Conservation (phyloP, 2,797 vertebrate species). For the Pseudochromis fuscus region DNA sequence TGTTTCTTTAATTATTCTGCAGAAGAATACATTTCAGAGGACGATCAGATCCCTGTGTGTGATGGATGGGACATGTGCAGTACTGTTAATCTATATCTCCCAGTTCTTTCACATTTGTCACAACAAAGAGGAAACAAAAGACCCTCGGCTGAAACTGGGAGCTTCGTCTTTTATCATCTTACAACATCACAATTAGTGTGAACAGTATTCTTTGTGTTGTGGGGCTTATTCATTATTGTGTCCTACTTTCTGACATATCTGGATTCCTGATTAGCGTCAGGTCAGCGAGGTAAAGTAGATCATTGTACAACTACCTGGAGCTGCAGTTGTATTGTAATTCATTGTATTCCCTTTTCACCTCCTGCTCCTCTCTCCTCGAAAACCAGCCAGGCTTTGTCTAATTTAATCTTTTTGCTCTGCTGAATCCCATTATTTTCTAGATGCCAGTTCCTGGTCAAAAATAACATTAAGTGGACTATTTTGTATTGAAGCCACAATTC, state of each 20-base stretch:
- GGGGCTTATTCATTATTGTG: conserved; percentile 17
- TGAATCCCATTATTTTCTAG: conserved; percentile 16
- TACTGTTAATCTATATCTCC: no score
- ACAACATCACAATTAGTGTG: conserved; percentile 9
- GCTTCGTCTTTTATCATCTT: neutral
- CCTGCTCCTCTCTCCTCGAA: neutral
- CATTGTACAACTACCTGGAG: neutral
- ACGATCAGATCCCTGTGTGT: no score
- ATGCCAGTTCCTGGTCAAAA: conserved; percentile 12
- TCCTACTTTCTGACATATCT: conserved; percentile 23
- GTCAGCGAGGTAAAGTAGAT: conserved; percentile 1
- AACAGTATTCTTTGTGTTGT: neutral
- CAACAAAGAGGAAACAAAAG: neutral
- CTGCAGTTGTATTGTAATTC: neutral
- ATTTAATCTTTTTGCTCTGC: conserved; percentile 29
- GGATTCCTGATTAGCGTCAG: conserved; percentile 1
- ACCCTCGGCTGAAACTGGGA: neutral
- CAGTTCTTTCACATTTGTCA: no score
- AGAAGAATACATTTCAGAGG: no score
- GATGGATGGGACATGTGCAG: neutral
- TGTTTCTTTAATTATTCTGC: no score
- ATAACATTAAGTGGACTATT: conserved; percentile 11
- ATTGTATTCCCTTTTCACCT: conserved; percentile 2
- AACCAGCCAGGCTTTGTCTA: conserved; percentile 20
- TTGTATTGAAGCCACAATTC: conserved; percentile 11